A percentile compares a stretch with the other conserved stretches of the same genome.
phyloP scores from a whole-genome alignment of 2,797 vertebrate species.

The Gephyroberyx darwinii region DNA sequence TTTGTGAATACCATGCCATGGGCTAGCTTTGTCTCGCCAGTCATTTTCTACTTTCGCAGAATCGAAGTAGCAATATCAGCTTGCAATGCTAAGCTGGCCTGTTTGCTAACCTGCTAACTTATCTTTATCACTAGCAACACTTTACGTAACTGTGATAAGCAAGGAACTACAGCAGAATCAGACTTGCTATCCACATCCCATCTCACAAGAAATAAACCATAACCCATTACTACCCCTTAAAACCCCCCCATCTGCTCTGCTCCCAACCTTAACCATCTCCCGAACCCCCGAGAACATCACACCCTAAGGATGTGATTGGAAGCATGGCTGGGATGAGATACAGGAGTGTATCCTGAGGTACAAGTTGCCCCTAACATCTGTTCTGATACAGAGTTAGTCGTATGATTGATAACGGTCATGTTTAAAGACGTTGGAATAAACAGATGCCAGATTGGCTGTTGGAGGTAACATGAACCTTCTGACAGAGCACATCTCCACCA shows the following conservation, averaged over 20 bases:
- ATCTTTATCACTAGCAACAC: constrained; percentile 30
- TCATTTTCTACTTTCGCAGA: constrained; percentile 30
- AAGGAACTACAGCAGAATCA: constrained; percentile 13
- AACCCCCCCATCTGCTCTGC: constrained; percentile 45
- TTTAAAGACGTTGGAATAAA: constrained; percentile 53
- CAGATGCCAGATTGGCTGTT: constrained; percentile 42
- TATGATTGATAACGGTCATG: constrained; percentile 42
- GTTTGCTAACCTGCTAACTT: constrained; percentile 47
- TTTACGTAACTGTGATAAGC: constrained; percentile 21
- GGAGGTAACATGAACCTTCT: constrained; percentile 57
- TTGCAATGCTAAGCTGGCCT: constrained; percentile 9
- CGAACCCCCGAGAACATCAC: constrained; percentile 33
- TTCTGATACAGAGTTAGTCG: constrained; percentile 30
- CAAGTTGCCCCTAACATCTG: constrained; percentile 45
- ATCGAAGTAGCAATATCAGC: neutral
- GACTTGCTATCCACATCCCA: constrained; percentile 18
- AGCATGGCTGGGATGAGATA: constrained; percentile 43
- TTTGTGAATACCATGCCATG: constrained; percentile 46
- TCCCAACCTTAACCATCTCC: constrained; percentile 14
- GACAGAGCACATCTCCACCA: constrained; percentile 66
- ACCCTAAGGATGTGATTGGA: constrained; percentile 29
- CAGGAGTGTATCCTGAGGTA: constrained; percentile 22
- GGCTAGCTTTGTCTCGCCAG: constrained; percentile 58
- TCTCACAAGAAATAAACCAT: constrained; percentile 29
- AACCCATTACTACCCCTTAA: constrained; percentile 33